Evolutionary conservation across 1,140 invertebrate species (phyloP).

Genomic region (Heterodera carotae): DNA sequence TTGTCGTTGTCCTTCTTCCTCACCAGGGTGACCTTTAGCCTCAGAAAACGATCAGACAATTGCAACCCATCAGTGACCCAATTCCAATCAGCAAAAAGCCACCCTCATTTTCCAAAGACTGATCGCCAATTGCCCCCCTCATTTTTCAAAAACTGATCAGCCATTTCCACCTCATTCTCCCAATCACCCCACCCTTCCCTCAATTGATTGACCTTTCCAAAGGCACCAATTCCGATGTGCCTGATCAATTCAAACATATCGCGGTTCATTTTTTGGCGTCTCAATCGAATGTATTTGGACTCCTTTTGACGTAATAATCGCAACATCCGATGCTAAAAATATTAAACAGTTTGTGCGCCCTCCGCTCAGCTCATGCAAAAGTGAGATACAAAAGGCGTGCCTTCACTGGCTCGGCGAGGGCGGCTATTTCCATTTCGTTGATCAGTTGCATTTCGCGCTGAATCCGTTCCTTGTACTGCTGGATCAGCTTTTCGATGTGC

Average conservation of each 20-base stretch:
- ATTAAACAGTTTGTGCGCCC: no score
- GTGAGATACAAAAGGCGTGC: no score
- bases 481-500: constrained; percentile 94
- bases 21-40: neutral
- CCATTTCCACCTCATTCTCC: no score
- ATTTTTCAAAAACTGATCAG: no score
- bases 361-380: no score
- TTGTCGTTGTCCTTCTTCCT: constrained; percentile 57
- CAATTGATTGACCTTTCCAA: constrained; percentile 88
- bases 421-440: constrained; percentile 60
- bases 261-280: constrained; percentile 93
- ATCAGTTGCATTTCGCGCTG: constrained; percentile 78
- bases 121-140: constrained; percentile 10
- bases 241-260: constrained; percentile 85
- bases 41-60: no score
- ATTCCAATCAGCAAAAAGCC: no score
- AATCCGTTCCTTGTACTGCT: constrained; percentile 86
- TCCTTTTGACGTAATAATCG: constrained; percentile 97
- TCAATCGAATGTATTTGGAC: constrained; percentile 89
- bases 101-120: no score
- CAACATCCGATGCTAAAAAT: constrained; percentile 77
- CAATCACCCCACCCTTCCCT: no score
- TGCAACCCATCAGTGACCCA: no score
- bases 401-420: constrained; percentile 71
- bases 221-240: constrained; percentile 93